These are phyloP conservation scores for Agapornis canus DNA, from an alignment of 2,797 vertebrate genomes.

Conservation along the genomic window DNA sequence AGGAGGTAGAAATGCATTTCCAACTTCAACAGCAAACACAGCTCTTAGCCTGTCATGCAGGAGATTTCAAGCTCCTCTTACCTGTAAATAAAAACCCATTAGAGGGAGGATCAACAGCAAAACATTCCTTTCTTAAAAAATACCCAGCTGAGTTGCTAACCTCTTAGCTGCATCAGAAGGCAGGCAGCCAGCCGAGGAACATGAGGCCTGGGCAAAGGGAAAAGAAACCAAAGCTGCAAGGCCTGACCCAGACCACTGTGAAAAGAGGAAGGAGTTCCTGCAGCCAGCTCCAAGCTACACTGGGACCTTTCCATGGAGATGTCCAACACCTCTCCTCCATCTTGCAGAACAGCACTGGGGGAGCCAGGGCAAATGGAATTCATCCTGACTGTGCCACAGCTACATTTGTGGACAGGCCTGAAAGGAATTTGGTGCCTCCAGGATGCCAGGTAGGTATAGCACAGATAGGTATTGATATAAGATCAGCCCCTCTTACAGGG, in stretches of 20 bases:
- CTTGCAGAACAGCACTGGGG: background rate
- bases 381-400: too few relatives aligned
- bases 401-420: background rate
- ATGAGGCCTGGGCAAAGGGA: fast-evolving
- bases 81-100: background rate
- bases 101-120: background rate
- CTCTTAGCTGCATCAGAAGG: fast-evolving
- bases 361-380: fast-evolving
- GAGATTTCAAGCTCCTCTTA: background rate
- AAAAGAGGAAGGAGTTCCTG: background rate
- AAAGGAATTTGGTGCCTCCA: background rate
- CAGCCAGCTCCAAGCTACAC: fast-evolving
- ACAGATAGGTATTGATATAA: background rate
- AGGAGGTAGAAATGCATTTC: background rate
- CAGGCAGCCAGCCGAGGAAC: background rate
- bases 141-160: too few relatives aligned
- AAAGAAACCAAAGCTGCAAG: background rate
- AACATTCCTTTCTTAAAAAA: background rate
- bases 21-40: fast-evolving
- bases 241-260: background rate
- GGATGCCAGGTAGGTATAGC: background rate
- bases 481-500: background rate
- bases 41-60: background rate
- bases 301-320: too few relatives aligned
- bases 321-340: background rate